These are phyloP conservation scores for Tetranychus urticae DNA, from an alignment of 1,140 invertebrate genomes.

Conservation along the genomic window DNA sequence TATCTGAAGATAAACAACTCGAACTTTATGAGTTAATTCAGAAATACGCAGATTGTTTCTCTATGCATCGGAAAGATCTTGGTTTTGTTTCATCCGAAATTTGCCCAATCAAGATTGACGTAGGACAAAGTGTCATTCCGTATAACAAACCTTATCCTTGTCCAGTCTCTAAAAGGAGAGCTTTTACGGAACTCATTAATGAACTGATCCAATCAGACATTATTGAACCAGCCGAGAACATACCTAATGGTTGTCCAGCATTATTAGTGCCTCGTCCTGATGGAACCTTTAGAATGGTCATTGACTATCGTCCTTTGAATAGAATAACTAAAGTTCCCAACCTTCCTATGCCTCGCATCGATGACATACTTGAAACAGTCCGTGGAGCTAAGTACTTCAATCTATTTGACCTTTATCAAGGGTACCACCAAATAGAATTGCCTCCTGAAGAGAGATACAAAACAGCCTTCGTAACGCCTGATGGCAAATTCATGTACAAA, in stretches of 20 bases:
- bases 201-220: background rate
- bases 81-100: no score
- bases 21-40: no score
- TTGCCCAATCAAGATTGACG: no score
- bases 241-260: background rate
- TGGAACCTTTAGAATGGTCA: conserved; percentile 21
- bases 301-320: conserved; percentile 26
- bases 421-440: conserved; percentile 24
- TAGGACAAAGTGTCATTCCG: no score
- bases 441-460: conserved; percentile 19
- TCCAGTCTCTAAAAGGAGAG: background rate
- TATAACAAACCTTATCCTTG: background rate
- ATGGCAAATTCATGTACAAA: conserved; percentile 20
- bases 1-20: no score
- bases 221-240: conserved; percentile 9
- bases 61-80: no score
- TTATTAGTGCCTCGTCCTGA: conserved; percentile 23
- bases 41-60: no score
- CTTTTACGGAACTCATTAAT: background rate
- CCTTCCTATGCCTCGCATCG: conserved; percentile 21
- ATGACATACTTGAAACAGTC: conserved; percentile 16
- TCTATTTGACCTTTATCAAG: conserved; percentile 14
- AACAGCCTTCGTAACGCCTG: conserved; percentile 21
- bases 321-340: conserved; percentile 15
- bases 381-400: conserved; percentile 14